Conservation (phyloP, 2,797 vertebrate species). For the Valencia hispanica region DNA sequence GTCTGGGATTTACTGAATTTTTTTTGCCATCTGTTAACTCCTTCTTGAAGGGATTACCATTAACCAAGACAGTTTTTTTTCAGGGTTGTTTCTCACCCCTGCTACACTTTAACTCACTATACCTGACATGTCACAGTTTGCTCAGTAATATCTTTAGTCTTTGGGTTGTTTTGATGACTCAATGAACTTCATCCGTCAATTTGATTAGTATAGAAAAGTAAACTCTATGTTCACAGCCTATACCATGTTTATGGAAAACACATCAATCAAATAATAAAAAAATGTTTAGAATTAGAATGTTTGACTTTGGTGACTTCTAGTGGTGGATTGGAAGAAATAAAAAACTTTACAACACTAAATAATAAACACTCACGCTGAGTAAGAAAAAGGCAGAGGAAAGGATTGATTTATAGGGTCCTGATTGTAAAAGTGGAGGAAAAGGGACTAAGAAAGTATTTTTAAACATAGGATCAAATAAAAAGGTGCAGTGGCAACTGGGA, state of each 20-base stretch:
- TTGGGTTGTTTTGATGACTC: slow-evolving; percentile 11
- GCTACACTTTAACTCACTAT: slow-evolving; percentile 28
- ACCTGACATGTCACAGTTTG: slow-evolving; percentile 38
- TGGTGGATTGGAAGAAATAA: slow-evolving; percentile 8
- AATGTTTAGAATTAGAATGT: slow-evolving; percentile 7
- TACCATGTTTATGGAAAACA: too few relatives aligned
- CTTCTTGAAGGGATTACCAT: slow-evolving; percentile 64
- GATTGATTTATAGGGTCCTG: neutral
- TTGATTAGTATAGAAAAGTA: neutral
- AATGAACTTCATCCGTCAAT: neutral
- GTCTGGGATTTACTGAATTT: slow-evolving; percentile 73
- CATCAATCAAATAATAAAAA: neutral
- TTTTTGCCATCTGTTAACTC: slow-evolving; percentile 68
- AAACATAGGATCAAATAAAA: neutral
- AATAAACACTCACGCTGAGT: neutral
- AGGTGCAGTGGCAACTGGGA: neutral
- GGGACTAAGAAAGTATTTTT: neutral
- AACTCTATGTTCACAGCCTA: neutral
- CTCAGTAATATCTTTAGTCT: slow-evolving; percentile 27
- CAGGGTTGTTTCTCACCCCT: slow-evolving; percentile 32
- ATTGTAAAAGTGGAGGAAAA: neutral
- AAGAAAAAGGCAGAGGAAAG: neutral
- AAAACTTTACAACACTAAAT: neutral
- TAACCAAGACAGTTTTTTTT: slow-evolving; percentile 48
- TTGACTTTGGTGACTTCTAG: slow-evolving; percentile 25